Evolutionary conservation across 2,888 invertebrate genomes (phyloP).

Genomic region (Metallyticus violacea): DNA sequence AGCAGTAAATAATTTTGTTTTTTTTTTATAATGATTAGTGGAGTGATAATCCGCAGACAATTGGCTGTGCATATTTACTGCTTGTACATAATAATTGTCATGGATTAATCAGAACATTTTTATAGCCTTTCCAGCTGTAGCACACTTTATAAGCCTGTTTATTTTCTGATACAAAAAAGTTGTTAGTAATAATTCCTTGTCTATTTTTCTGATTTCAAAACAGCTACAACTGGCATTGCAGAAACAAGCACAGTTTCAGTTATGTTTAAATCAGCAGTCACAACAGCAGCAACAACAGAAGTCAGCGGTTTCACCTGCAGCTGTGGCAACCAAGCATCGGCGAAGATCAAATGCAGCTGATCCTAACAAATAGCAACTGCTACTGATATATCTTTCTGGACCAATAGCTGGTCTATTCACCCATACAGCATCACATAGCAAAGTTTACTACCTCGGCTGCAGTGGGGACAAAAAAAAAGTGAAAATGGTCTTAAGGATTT

Average conservation of each 20-base stretch:
- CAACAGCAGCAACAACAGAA: constrained; percentile 42
- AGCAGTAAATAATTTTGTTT: too few species aligned
- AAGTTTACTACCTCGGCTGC: background rate
- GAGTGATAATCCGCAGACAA: too few species aligned
- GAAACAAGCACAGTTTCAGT: constrained; percentile 34
- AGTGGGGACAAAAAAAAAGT: background rate
- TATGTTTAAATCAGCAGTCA: constrained; percentile 42
- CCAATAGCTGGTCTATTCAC: background rate
- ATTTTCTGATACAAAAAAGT: too few species aligned
- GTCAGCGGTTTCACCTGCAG: constrained; percentile 36
- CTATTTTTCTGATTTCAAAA: background rate
- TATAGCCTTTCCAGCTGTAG: too few species aligned
- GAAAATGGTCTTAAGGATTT: background rate
- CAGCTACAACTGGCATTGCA: constrained; percentile 32
- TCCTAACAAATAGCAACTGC: constrained; percentile 42
- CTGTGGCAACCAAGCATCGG: constrained; percentile 43
- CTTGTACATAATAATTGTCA: too few species aligned
- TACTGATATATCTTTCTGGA: background rate
- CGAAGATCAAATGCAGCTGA: constrained; percentile 45
- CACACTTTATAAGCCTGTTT: too few species aligned
- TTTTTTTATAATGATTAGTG: too few species aligned
- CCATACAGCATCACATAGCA: background rate
- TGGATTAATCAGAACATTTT: too few species aligned
- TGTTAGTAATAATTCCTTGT: too few species aligned
- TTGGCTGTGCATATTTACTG: too few species aligned